Conservation (phyloP, 2,113 vertebrate species). For the Tragelaphus scriptus region DNA sequence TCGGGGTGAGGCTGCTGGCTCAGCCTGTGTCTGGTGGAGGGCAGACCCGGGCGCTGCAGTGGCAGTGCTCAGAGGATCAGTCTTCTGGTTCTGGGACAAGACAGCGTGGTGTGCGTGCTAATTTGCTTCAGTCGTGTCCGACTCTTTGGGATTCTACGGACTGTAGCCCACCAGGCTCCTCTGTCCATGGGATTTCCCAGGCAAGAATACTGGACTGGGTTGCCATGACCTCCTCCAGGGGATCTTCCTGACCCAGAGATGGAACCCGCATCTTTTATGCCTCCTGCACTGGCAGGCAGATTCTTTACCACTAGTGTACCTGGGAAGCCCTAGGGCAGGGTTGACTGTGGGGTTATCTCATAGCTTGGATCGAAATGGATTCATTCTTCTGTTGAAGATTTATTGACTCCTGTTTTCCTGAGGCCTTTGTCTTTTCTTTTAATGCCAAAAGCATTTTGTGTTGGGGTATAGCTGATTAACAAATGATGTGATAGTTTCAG, state of each 20-base stretch:
- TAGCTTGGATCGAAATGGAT: slow-evolving; percentile 16
- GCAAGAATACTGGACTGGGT: background rate
- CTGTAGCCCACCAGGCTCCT: background rate
- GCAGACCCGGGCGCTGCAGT: background rate
- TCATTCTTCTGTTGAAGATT: slow-evolving; percentile 13
- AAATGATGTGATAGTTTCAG: background rate
- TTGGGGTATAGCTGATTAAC: background rate
- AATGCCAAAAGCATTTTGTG: background rate
- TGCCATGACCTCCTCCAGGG: background rate
- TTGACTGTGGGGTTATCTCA: background rate
- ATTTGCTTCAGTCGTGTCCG: background rate
- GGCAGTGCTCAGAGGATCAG: background rate
- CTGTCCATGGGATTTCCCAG: background rate
- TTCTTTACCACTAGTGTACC: background rate
- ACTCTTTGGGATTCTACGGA: background rate
- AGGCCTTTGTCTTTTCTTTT: background rate
- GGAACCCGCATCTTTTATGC: background rate
- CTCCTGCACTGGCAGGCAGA: background rate
- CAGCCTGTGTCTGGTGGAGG: background rate
- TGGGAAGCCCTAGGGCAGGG: background rate
- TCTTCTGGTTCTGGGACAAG: background rate
- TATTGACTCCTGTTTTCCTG: background rate
- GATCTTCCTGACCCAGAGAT: background rate
- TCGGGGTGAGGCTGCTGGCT: background rate
- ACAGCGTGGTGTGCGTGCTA: background rate